A percentile compares a stretch with the other conserved stretches of the same genome.
These are phyloP conservation scores for Coendou prehensilis DNA, from an alignment of 2,797 vertebrate species.

Conservation along the genomic window DNA sequence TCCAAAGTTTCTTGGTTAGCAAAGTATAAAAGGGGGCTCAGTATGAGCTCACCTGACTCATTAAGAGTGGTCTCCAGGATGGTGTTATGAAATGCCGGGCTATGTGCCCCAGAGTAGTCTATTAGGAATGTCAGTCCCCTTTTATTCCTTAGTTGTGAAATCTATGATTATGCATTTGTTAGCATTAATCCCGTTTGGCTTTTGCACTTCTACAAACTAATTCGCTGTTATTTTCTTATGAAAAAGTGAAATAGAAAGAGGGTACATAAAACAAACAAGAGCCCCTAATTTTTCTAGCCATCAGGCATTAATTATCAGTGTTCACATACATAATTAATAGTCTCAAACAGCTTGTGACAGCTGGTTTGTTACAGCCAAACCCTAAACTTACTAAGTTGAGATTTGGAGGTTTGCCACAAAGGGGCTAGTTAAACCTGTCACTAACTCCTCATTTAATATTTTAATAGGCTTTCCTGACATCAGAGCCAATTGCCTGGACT, in stretches of 20 bases:
- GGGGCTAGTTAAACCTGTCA: slow-evolving; percentile 81
- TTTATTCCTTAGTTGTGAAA: neutral
- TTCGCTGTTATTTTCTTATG: slow-evolving; percentile 75
- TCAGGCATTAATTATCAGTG: slow-evolving; percentile 70
- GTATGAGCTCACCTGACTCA: neutral
- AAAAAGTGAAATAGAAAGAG: slow-evolving; percentile 31
- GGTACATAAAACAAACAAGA: slow-evolving; percentile 63
- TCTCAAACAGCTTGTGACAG: slow-evolving; percentile 61
- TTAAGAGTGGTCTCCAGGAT: neutral
- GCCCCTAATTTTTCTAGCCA: slow-evolving; percentile 68
- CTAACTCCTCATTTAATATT: slow-evolving; percentile 83
- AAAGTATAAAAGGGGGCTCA: slow-evolving; percentile 10
- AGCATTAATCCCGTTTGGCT: slow-evolving; percentile 69
- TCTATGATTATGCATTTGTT: neutral
- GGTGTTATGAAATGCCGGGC: neutral
- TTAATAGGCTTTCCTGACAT: slow-evolving; percentile 76
- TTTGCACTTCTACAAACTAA: slow-evolving; percentile 73
- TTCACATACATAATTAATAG: slow-evolving; percentile 28
- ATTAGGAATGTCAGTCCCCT: neutral
- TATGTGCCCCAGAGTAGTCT: neutral
- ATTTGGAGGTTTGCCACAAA: slow-evolving; percentile 76
- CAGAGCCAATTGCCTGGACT: slow-evolving; percentile 30
- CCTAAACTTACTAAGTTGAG: slow-evolving; percentile 74
- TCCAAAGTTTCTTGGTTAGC: slow-evolving; percentile 46
- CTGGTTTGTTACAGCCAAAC: slow-evolving; percentile 76